phyloP scores from a whole-genome alignment of 2,888 invertebrate species.

The Drosophila formosana region DNA sequence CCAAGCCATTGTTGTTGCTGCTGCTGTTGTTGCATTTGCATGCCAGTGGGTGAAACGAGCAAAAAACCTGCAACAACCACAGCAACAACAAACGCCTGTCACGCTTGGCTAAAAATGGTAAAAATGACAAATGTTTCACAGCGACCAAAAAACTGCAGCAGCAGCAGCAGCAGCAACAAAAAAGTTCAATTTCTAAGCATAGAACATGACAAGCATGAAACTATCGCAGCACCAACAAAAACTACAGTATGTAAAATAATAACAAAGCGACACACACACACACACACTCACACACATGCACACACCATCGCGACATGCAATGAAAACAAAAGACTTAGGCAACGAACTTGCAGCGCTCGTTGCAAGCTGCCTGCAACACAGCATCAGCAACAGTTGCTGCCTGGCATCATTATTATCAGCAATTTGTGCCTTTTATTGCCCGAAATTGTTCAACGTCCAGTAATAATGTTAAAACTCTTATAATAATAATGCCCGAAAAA shows the following conservation, averaged over 20 bases:
- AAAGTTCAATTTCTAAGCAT: constrained; percentile 74
- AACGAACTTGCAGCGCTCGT: constrained; percentile 57
- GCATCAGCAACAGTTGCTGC: constrained; percentile 24
- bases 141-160: constrained; percentile 64
- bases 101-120: constrained; percentile 80
- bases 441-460: constrained; percentile 76
- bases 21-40: constrained; percentile 64
- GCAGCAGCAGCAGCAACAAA: constrained; percentile 52
- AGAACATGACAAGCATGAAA: constrained; percentile 80
- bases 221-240: constrained; percentile 53
- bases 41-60: constrained; percentile 73
- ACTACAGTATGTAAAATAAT: constrained; percentile 72
- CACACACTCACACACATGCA: constrained; percentile 20
- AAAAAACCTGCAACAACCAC: constrained; percentile 38
- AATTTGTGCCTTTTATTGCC: constrained; percentile 75
- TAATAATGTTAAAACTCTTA: constrained; percentile 74
- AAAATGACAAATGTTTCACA: constrained; percentile 80
- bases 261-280: constrained; percentile 63
- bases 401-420: constrained; percentile 73
- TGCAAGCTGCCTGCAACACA: constrained; percentile 2
- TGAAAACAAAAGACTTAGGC: constrained; percentile 74
- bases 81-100: constrained; percentile 71
- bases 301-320: constrained; percentile 15
- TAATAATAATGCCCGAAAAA: constrained; percentile 64
- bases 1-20: constrained; percentile 49